Percentiles rank a stretch among this genome's conserved stretches.
phyloP scores from a whole-genome alignment of 1,140 invertebrate species.

The Papilio polytes region DNA sequence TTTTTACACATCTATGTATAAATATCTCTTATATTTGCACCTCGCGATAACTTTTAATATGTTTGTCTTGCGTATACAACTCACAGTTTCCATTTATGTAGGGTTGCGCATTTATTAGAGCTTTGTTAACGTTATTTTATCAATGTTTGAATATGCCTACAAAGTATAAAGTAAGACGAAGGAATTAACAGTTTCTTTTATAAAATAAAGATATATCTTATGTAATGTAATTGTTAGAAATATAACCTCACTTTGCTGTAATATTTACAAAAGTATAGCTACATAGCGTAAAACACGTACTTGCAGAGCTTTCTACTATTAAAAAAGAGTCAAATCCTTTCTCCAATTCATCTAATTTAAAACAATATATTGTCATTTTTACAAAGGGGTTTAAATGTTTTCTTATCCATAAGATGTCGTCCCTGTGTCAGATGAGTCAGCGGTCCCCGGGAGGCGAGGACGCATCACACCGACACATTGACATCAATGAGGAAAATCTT shows the following conservation, averaged over 20 bases:
- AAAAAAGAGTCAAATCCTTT: background rate
- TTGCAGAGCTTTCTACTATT: background rate
- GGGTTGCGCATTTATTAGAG: constrained; percentile 21
- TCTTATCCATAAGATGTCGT: background rate
- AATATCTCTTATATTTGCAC: constrained; percentile 46
- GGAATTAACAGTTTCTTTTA: background rate
- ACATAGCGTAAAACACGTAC: no score
- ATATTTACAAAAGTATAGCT: no score
- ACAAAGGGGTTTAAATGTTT: background rate
- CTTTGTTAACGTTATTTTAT: background rate
- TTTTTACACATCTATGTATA: no score
- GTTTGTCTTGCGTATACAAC: constrained; percentile 40
- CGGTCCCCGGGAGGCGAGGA: constrained; percentile 4
- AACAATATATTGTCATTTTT: background rate
- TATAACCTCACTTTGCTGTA: no score
- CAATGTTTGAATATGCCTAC: background rate
- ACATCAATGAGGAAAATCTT: constrained; percentile 23
- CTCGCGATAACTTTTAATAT: constrained; percentile 43
- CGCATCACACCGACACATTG: background rate
- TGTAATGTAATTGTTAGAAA: no score
- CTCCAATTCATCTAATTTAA: background rate
- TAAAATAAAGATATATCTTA: no score
- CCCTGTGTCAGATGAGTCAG: constrained; percentile 12
- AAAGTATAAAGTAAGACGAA: background rate
- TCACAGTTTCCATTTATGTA: constrained; percentile 33